phyloP scores from a whole-genome alignment of 2,113 vertebrate species.

The Tichodroma muraria region DNA sequence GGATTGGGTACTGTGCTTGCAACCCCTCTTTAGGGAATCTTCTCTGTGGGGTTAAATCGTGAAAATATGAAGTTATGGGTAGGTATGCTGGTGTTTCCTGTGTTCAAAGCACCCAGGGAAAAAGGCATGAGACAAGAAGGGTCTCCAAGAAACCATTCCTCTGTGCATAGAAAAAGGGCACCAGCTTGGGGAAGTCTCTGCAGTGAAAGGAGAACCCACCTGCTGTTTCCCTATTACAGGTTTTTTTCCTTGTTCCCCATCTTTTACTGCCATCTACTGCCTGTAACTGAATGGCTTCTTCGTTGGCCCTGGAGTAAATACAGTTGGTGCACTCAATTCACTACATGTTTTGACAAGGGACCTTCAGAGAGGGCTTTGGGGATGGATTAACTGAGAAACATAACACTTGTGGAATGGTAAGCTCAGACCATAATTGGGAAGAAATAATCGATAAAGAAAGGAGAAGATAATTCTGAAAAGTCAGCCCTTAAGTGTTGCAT shows the following conservation, averaged over 20 bases:
- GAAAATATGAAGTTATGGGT: not conserved
- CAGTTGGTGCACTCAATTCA: not conserved
- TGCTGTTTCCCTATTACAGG: not conserved
- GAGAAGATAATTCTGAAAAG: not conserved
- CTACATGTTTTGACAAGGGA: not conserved
- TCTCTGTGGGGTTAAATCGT: not conserved
- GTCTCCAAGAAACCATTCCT: not conserved
- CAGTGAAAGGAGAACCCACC: not conserved
- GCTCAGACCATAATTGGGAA: accelerated
- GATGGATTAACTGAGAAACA: not conserved
- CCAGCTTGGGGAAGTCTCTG: not conserved
- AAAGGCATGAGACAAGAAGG: not conserved
- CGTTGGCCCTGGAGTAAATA: accelerated
- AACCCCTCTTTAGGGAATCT: not conserved
- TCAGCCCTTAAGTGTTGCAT: not conserved
- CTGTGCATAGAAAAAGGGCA: not conserved
- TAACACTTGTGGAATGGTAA: not conserved
- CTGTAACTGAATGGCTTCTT: not conserved
- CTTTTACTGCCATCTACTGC: slow-evolving; percentile 5
- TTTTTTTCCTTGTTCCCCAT: not conserved
- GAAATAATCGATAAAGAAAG: not conserved
- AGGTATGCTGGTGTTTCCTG: accelerated
- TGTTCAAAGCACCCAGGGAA: not conserved
- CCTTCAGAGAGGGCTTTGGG: not conserved
- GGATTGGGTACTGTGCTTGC: not conserved